These are phyloP conservation scores for Melanaphis sacchari DNA, from an alignment of 1,140 invertebrate species.

Conservation along the genomic window DNA sequence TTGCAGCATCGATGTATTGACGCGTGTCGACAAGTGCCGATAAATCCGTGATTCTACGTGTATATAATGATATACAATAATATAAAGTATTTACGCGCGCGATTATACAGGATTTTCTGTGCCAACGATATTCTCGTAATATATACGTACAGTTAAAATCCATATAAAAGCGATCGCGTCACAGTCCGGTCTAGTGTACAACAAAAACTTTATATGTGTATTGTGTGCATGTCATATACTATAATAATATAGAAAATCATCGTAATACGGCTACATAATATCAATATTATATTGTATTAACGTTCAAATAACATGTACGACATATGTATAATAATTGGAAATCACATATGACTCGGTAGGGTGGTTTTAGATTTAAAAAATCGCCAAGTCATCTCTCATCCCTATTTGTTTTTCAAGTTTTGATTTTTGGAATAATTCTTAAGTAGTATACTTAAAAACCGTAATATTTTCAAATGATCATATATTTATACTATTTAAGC, in stretches of 20 bases:
- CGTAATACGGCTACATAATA: neutral
- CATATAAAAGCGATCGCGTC: slow-evolving; percentile 4
- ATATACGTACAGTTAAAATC: neutral
- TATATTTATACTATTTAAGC: too few species aligned
- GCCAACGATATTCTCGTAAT: slow-evolving; percentile 4
- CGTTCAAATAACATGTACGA: neutral
- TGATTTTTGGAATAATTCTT: neutral
- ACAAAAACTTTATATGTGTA: neutral
- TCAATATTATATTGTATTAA: neutral
- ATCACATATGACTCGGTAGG: neutral
- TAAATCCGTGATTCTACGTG: neutral
- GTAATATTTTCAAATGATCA: neutral
- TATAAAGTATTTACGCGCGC: neutral
- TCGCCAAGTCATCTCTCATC: neutral
- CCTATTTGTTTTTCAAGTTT: neutral
- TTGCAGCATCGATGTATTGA: too few species aligned
- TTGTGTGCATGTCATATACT: neutral
- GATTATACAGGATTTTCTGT: neutral
- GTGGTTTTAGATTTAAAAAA: neutral
- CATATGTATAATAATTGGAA: neutral
- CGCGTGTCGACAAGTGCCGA: neutral
- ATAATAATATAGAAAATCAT: neutral
- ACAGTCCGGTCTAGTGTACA: neutral
- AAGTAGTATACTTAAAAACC: neutral
- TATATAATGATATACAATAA: neutral